phyloP scores from a whole-genome alignment of 1,140 invertebrate species.

The Solenopsis fugax region DNA sequence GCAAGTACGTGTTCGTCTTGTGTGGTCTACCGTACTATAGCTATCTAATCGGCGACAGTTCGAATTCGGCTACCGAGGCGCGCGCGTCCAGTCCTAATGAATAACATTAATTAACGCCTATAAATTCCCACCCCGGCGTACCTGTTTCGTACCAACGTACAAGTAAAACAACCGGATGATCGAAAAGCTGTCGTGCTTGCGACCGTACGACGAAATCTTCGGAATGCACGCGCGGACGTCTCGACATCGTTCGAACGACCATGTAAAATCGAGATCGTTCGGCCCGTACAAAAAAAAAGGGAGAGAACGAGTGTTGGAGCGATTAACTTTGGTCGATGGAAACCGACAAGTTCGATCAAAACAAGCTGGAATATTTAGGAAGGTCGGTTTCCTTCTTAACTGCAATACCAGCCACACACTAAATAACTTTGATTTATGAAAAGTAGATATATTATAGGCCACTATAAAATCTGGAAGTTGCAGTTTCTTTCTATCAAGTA shows the following conservation, averaged over 20 bases:
- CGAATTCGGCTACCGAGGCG: conserved; percentile 65
- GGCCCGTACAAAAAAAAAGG: background rate
- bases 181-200: conserved; percentile 63
- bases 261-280: conserved; percentile 53
- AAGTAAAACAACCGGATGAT: conserved; percentile 51
- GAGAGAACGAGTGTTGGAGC: conserved; percentile 24
- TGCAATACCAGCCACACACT: background rate
- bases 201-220: conserved; percentile 63
- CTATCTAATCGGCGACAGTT: conserved; percentile 66
- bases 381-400: conserved; percentile 20
- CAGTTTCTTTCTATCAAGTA: background rate
- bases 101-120: conserved; percentile 77
- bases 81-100: conserved; percentile 69
- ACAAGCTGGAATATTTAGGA: conserved; percentile 40
- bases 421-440: conserved; percentile 45
- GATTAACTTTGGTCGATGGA: conserved; percentile 43
- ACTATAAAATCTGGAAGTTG: background rate
- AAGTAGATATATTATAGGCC: background rate
- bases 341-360: conserved; percentile 34
- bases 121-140: conserved; percentile 62
- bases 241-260: conserved; percentile 28
- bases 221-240: conserved; percentile 63
- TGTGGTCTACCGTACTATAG: conserved; percentile 62
- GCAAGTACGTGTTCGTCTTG: conserved; percentile 47
- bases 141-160: conserved; percentile 29